Evolutionary conservation across 2,888 invertebrate genomes (phyloP), one percentile per base, ranked within the genome.

Genomic region (Azorinus chamasolen): DNA sequence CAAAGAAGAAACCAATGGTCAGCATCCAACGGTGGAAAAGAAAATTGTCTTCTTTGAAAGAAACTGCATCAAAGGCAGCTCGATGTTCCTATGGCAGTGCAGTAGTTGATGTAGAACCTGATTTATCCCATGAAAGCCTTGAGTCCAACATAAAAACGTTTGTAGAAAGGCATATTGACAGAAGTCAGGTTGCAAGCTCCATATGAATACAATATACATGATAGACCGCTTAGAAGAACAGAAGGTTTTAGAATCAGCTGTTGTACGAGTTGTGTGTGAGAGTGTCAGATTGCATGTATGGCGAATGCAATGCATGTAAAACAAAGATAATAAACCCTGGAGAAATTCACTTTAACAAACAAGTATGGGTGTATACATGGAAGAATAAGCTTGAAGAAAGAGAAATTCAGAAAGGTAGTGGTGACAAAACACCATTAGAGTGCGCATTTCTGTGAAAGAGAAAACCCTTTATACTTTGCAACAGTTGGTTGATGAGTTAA

Each of bases 171-270:
- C n/a, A n/a, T n/a, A n/a, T n/a, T n/a, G n/a, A n/a, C n/a, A n/a
- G n/a, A n/a, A n/a, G n/a, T n/a, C n/a, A n/a, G 32, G 59, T 3
- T 76, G 79, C 45, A 76, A 72, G 37, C 2, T 68, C 8, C 72
- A 66, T 32, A 71, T 75, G 18, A 79, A 79, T 51, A 22, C 32
- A 16, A 59, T 32, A 20, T 51, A 50, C 10, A 57, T 55, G 48
- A 37, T 59, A 22, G 57, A 68, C 10, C 71, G 32, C 18, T 37
- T 53, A 25, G 59, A 37, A 18, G n/a, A 5, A n/a, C 54, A 59
- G n/a, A n/a, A n/a, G 39, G 37, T 61, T 1, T 24, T 54, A 41
- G 10, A 57, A 16, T 5, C 20, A n/a, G 1, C 22, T 6, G 55
- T 27, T 25, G 55, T 48, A 1, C n/a, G 41, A 10, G 18, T 10